phyloP scores from a whole-genome alignment of 2,888 invertebrate genomes.

The Plebejus anna region DNA sequence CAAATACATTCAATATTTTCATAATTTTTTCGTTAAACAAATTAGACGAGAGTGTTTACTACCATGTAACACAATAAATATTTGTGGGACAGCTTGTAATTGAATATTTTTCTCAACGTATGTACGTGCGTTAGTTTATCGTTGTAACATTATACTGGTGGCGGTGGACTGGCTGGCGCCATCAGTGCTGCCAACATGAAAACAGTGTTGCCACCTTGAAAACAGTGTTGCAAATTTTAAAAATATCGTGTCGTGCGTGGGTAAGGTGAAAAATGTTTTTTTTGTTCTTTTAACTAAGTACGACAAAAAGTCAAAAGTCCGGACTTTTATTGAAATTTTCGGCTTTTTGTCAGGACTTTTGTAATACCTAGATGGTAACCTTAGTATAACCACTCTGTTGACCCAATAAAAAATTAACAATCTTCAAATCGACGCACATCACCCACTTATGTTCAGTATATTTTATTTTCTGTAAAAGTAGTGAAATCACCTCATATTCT shows the following conservation, averaged over 20 bases:
- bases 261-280: too few species aligned
- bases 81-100: background rate
- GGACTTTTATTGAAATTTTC: too few species aligned
- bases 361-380: too few species aligned
- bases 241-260: too few species aligned
- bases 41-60: background rate
- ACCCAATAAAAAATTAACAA: background rate
- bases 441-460: background rate
- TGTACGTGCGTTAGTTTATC: background rate
- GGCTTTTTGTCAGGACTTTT: too few species aligned
- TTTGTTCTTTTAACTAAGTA: too few species aligned
- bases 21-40: background rate
- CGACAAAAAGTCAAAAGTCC: too few species aligned
- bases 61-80: background rate
- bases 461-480: background rate
- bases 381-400: too few species aligned
- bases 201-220: too few species aligned
- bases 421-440: slow-evolving; percentile 17
- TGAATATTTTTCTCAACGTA: background rate
- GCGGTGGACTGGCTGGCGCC: background rate
- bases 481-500: slow-evolving; percentile 16
- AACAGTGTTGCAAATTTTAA: background rate
- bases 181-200: too few species aligned
- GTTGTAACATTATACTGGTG: background rate
- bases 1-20: background rate